Evolutionary conservation across 2,888 invertebrate species (phyloP), one percentile per base, ranked within the genome.

Genomic region (Eupithecia dodoneata): DNA sequence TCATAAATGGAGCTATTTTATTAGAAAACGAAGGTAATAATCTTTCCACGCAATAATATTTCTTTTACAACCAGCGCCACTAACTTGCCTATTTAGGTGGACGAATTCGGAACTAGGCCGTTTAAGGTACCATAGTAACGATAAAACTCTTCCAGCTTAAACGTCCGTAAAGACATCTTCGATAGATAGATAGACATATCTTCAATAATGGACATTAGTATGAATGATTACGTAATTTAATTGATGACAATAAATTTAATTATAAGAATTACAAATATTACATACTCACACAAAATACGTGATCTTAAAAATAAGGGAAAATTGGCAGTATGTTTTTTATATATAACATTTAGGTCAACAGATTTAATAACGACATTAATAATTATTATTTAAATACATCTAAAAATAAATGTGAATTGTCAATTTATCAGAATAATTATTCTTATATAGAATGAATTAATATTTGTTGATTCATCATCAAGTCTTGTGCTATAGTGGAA

Each of bases 321-420:
- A 89, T 90, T 91, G 90, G 90, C 91, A 91, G 89, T 89, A 88
- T 83, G 85, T 85, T 83, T 80, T 59, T 74, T 70, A 47, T 73
- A 13, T 42, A 66, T 15, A 66, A 42, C 13, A 42, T 66, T 66
- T 66, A 42, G 2, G 15, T 42, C 42, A 65, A 65, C 6, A 42
- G 15, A 66, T 18, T 18, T 42, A 66, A 42, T 15, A 15, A 41
- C 9, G 13, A 13, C 41, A 65, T 65, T 4, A 9, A 63, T 63
- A 63, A 18, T 10, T 63, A 2, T 63, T 30, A 30, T 63, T 63
- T 3, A 12, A 30, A 30, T 30, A 30, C 4, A 30, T 10, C 63
- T 30, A 30, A 30, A 30, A 30, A 30, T 30, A 59, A 59, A 18
- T 2, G 0, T 52, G 63, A 63, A 63, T 63, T 63, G 30, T 4